These are phyloP conservation scores for Lapara coniferarum DNA, from an alignment of 2,888 invertebrate genomes.

Conservation along the genomic window DNA sequence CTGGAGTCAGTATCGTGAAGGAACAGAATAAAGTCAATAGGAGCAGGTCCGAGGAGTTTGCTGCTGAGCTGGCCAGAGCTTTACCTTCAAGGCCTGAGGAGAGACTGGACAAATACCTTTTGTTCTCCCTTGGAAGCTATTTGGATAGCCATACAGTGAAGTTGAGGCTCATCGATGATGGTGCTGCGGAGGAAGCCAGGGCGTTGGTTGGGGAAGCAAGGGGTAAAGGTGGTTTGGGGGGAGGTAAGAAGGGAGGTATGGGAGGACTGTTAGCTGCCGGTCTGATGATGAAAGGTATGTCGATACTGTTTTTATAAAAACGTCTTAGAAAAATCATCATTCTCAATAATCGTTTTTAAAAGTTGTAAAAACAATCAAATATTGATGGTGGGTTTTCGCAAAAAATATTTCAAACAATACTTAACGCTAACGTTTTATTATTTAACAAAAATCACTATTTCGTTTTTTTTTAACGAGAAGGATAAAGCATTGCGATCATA, in stretches of 20 bases:
- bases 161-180: slow-evolving; percentile 87
- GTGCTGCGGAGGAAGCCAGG: slow-evolving; percentile 83
- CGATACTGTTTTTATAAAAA: neutral
- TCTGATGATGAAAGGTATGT: slow-evolving; percentile 85
- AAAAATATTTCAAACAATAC: too few species aligned
- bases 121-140: slow-evolving; percentile 88
- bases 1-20: slow-evolving; percentile 87
- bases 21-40: slow-evolving; percentile 84
- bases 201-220: slow-evolving; percentile 82
- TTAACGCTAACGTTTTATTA: too few species aligned
- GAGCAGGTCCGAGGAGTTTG: slow-evolving; percentile 87
- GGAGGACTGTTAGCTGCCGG: slow-evolving; percentile 83
- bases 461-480: too few species aligned
- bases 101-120: slow-evolving; percentile 88
- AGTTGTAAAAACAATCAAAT: too few species aligned
- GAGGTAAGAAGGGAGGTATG: slow-evolving; percentile 79
- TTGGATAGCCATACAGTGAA: slow-evolving; percentile 89
- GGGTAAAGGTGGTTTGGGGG: slow-evolving; percentile 75
- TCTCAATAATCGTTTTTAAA: too few species aligned
- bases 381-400: too few species aligned
- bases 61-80: slow-evolving; percentile 88
- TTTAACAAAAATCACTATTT: too few species aligned
- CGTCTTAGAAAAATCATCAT: neutral
- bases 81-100: slow-evolving; percentile 90
- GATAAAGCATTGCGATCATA: too few species aligned